Conservation (phyloP, 2,797 vertebrate species). For the Cuniculus paca region DNA sequence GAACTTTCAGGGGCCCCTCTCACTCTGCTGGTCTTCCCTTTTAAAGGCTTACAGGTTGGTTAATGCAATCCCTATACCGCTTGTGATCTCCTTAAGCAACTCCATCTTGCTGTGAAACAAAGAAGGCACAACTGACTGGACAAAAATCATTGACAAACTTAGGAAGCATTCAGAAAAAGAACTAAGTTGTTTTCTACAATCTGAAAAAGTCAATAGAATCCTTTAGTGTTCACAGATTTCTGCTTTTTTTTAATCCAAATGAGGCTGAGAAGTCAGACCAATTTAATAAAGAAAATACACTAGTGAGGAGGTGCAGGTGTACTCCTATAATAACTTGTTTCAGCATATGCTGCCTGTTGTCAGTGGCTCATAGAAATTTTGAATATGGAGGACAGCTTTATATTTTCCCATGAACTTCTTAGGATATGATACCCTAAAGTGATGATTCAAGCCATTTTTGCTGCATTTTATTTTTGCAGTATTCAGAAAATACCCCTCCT, state of each 20-base stretch:
- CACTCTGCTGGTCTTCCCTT: conserved; percentile 78
- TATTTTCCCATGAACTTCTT: conserved; percentile 82
- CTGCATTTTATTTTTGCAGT: conserved; percentile 79
- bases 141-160: conserved; percentile 79
- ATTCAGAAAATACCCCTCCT: conserved; percentile 76
- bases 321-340: conserved; percentile 82
- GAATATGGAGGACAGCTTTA: conserved; percentile 83
- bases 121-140: conserved; percentile 81
- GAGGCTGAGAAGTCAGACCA: conserved; percentile 82
- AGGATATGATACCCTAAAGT: conserved; percentile 71
- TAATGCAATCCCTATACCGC: conserved; percentile 75
- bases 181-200: conserved; percentile 68
- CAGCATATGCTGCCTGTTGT: conserved; percentile 82
- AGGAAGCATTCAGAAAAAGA: conserved; percentile 70
- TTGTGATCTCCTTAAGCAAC: conserved; percentile 72
- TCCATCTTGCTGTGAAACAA: conserved; percentile 75
- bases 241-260: conserved; percentile 73
- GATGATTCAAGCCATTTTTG: conserved; percentile 80
- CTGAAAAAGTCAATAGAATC: conserved; percentile 71
- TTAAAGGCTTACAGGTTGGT: conserved; percentile 74
- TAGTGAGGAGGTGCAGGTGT: conserved; percentile 85
- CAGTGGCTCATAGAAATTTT: conserved; percentile 81
- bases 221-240: conserved; percentile 71
- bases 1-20: conserved; percentile 74
- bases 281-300: conserved; percentile 82